These are phyloP conservation scores for Agonum fuliginosum DNA, from an alignment of 2,888 invertebrate genomes.

Conservation along the genomic window DNA sequence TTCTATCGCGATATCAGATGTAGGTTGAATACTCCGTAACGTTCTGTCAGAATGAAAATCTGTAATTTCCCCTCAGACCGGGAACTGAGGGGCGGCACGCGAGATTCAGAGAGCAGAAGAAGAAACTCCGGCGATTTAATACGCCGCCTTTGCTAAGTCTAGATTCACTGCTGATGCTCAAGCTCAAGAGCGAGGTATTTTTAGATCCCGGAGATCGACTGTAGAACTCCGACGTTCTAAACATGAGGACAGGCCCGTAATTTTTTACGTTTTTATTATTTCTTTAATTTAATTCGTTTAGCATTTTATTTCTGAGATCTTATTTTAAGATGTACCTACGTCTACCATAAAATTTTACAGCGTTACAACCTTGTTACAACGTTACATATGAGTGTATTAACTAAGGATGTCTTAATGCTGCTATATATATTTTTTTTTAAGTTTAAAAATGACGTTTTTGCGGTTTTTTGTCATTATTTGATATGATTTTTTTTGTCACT, in stretches of 20 bases:
- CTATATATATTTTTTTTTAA: no score
- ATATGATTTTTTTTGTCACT: no score
- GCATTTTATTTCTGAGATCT: no score
- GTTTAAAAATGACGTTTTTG: no score
- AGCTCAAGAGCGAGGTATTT: slow-evolving; percentile 21
- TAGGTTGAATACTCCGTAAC: not conserved
- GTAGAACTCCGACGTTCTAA: not conserved
- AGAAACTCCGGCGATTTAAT: slow-evolving; percentile 9
- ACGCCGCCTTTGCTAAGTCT: slow-evolving; percentile 19
- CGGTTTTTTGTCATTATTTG: no score
- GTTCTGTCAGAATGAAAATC: slow-evolving; percentile 3
- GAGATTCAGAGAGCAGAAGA: not conserved
- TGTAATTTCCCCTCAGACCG: not conserved
- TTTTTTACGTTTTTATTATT: not conserved
- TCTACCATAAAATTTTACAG: no score
- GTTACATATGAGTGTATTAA: no score
- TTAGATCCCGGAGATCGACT: slow-evolving; percentile 17
- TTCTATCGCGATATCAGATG: slow-evolving; percentile 12
- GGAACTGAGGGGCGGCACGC: not conserved
- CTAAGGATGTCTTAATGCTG: no score
- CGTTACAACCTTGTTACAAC: no score
- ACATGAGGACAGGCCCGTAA: slow-evolving; percentile 7
- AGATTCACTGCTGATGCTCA: not conserved
- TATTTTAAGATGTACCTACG: no score
- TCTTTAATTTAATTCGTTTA: not conserved